Conservation (phyloP, 2,888 invertebrate species). For the Alloplasta piceator region DNA sequence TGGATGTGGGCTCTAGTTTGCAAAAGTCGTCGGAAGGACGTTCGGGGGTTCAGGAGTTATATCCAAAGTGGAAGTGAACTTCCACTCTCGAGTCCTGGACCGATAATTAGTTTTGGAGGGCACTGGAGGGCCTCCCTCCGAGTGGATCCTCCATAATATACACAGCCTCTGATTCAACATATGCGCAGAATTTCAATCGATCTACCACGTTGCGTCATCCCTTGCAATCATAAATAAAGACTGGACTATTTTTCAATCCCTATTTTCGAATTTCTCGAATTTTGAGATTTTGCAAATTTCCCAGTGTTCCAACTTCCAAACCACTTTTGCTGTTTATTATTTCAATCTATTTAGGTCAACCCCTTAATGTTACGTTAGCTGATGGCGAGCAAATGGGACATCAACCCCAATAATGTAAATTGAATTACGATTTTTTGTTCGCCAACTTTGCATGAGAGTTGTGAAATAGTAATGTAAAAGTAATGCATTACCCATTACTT, state of each 20-base stretch:
- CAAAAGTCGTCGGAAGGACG: slow-evolving; percentile 30
- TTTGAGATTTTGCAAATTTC: neutral
- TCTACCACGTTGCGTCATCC: slow-evolving; percentile 41
- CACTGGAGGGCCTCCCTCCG: slow-evolving; percentile 33
- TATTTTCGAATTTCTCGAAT: neutral
- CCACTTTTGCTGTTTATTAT: neutral
- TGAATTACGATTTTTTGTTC: neutral
- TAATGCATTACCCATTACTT: no score
- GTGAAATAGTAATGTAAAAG: no score
- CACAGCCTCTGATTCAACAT: neutral
- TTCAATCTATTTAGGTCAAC: no score
- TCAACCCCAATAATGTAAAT: neutral
- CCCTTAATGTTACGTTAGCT: no score
- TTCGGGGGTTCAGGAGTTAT: slow-evolving; percentile 4
- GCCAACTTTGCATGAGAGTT: no score
- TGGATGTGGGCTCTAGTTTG: neutral
- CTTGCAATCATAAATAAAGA: slow-evolving; percentile 35
- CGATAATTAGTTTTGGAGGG: slow-evolving; percentile 62
- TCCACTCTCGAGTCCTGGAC: slow-evolving; percentile 48
- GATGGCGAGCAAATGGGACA: neutral
- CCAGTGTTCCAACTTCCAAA: neutral
- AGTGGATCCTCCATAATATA: no score
- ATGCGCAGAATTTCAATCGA: slow-evolving; percentile 25
- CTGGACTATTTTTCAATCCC: neutral
- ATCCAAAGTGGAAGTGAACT: slow-evolving; percentile 19